A percentile compares a stretch with the other conserved stretches of the same genome.
Evolutionary conservation across 2,888 invertebrate species (phyloP).

Genomic region (Lissocephala sabroskyi): DNA sequence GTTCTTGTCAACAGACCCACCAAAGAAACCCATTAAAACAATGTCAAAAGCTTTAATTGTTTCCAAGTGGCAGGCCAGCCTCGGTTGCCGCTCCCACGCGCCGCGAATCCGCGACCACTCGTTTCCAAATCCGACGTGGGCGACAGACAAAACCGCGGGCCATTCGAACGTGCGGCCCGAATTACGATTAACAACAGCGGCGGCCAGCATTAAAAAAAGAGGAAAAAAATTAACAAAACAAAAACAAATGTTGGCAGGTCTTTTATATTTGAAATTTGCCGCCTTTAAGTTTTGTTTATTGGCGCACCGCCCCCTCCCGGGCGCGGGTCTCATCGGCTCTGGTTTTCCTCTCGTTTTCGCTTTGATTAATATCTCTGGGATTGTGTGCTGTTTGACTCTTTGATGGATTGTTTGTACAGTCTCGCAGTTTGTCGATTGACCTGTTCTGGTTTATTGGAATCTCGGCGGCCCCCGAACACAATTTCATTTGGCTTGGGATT

Average conservation of each 20-base stretch:
- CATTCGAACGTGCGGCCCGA: too few species aligned
- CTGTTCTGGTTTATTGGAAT: background rate
- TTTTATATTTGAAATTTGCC: background rate
- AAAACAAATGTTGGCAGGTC: background rate
- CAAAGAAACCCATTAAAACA: slow-evolving; percentile 38
- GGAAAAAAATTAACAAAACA: too few species aligned
- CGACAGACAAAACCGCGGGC: too few species aligned
- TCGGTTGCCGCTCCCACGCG: background rate
- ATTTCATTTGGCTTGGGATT: background rate
- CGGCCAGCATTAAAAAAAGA: too few species aligned
- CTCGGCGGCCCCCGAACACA: too few species aligned
- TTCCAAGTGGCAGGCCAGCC: too few species aligned
- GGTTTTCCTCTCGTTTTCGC: background rate
- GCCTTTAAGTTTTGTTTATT: background rate
- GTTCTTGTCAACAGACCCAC: background rate
- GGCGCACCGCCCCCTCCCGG: too few species aligned
- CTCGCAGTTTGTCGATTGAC: slow-evolving; percentile 22
- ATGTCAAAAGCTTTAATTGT: slow-evolving; percentile 8
- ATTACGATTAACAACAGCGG: too few species aligned
- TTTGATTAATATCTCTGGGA: slow-evolving; percentile 53
- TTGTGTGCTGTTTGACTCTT: slow-evolving; percentile 50
- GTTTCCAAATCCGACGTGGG: too few species aligned
- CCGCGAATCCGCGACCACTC: too few species aligned
- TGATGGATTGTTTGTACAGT: slow-evolving; percentile 54
- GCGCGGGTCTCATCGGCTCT: too few species aligned